Evolutionary conservation across 2,888 invertebrate genomes (phyloP).

Genomic region (Coecobrya sp.): DNA sequence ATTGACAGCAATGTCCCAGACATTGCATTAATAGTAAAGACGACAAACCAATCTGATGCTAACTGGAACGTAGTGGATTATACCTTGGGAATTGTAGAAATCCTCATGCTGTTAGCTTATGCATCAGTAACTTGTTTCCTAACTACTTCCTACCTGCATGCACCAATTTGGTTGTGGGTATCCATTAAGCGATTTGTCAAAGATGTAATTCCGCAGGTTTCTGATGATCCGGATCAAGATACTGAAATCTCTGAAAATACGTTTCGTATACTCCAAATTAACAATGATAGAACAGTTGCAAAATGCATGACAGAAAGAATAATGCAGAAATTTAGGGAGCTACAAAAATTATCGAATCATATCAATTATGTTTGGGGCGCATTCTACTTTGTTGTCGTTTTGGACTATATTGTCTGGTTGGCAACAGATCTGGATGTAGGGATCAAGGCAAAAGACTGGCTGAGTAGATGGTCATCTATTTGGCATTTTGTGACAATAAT

Average conservation of each 20-base stretch:
- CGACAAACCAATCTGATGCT: background rate
- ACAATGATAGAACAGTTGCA: background rate
- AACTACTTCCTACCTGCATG: slow-evolving; percentile 12
- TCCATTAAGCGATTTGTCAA: slow-evolving; percentile 39
- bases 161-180: slow-evolving; percentile 64
- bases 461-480: background rate
- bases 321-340: background rate
- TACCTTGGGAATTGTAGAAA: slow-evolving; percentile 24
- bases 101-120: background rate
- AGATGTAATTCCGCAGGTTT: background rate
- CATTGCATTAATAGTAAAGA: background rate
- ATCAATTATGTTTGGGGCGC: slow-evolving; percentile 47
- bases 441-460: slow-evolving; percentile 53
- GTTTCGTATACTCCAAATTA: background rate
- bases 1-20: slow-evolving; percentile 23
- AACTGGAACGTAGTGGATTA: slow-evolving; percentile 19
- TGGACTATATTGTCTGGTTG: slow-evolving; percentile 64
- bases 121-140: background rate
- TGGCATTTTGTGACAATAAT: slow-evolving; percentile 41
- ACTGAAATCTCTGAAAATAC: background rate
- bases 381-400: slow-evolving; percentile 53
- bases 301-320: background rate
- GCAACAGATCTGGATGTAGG: slow-evolving; percentile 68
- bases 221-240: background rate
- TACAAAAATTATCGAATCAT: slow-evolving; percentile 21